phyloP scores from a whole-genome alignment of 2,888 invertebrate genomes.

The Ophion ventricosus region DNA sequence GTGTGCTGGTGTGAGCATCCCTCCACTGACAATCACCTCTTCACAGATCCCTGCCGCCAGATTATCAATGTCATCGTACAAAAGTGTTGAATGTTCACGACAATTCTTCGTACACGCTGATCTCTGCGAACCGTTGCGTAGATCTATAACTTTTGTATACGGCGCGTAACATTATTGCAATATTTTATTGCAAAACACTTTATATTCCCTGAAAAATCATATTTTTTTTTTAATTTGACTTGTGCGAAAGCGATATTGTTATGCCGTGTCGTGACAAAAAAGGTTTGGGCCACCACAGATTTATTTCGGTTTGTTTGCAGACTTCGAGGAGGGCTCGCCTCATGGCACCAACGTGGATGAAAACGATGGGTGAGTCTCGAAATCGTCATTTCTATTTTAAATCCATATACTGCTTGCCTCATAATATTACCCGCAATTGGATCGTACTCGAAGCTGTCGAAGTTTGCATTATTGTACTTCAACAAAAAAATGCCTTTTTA shows the following conservation, averaged over 20 bases:
- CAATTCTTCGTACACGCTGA: not conserved
- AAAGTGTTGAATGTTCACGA: slow-evolving; percentile 36
- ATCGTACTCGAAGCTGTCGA: no score
- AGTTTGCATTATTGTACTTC: not conserved
- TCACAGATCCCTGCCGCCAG: slow-evolving; percentile 40
- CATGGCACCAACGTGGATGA: not conserved
- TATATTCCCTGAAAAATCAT: not conserved
- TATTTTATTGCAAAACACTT: no score
- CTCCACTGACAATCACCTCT: slow-evolving; percentile 39
- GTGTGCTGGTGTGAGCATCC: slow-evolving; percentile 28
- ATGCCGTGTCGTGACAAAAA: not conserved
- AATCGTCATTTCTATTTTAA: not conserved
- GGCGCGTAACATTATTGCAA: no score
- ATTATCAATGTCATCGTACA: slow-evolving; percentile 44
- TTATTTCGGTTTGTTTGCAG: slow-evolving; percentile 37
- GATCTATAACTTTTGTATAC: not conserved
- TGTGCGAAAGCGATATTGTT: not conserved
- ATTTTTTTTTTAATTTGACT: not conserved
- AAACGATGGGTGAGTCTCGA: slow-evolving; percentile 50
- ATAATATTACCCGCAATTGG: not conserved
- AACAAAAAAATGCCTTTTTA: not conserved
- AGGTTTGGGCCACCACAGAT: not conserved
- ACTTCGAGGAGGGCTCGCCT: slow-evolving; percentile 48
- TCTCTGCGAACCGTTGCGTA: not conserved
- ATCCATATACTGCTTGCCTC: not conserved